Evolutionary conservation across 2,888 invertebrate genomes (phyloP).

Genomic region (Epinotia bilunana): DNA sequence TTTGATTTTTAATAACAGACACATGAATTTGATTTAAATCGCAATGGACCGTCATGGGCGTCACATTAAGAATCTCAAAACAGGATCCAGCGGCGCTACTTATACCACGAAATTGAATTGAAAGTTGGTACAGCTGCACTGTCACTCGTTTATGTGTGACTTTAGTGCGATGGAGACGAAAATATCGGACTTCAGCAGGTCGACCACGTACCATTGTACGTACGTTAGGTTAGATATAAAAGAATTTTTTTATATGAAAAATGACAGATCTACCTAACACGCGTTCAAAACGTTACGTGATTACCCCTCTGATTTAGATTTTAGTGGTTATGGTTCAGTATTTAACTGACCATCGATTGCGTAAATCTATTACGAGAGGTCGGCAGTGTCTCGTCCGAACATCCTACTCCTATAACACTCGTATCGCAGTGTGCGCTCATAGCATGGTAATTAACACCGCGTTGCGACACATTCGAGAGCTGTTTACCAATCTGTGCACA

Average conservation of each 20-base stretch:
- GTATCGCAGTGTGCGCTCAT: constrained; percentile 8
- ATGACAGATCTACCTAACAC: too few species aligned
- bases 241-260: too few species aligned
- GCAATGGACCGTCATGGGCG: not conserved
- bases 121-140: too few species aligned
- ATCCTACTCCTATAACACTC: not conserved
- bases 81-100: not conserved
- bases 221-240: too few species aligned
- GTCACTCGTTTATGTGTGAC: too few species aligned
- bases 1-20: not conserved
- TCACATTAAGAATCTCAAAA: not conserved
- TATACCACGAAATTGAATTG: too few species aligned
- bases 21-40: too few species aligned
- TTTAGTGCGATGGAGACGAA: too few species aligned
- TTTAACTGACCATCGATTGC: not conserved
- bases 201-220: too few species aligned
- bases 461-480: constrained; percentile 36
- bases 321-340: not conserved
- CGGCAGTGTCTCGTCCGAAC: not conserved
- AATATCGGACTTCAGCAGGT: too few species aligned
- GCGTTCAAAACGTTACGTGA: too few species aligned
- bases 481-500: constrained; percentile 37
- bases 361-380: not conserved
- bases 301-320: too few species aligned
- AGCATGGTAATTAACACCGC: constrained; percentile 28